Evolutionary conservation across 2,797 vertebrate genomes (phyloP), one percentile per base, ranked within the genome.

Genomic region (Synaphobranchus kaupii): DNA sequence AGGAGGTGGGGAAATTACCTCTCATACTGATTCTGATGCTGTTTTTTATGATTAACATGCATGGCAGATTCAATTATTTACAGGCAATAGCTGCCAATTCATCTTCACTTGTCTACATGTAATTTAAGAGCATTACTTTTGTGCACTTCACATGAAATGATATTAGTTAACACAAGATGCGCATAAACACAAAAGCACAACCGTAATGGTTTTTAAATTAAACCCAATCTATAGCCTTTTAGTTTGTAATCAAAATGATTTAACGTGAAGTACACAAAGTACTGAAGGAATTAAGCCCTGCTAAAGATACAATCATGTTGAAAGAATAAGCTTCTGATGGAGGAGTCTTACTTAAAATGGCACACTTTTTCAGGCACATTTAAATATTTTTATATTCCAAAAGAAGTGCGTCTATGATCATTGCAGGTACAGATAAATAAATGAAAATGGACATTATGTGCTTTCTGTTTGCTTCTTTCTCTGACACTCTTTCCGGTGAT

Each of bases 181-280:
- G 25, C 17, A 31, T 28, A 68, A 25, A 68, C 25, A 85, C 66
- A 44, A 44, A 87, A 71, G 85, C 54, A 71, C 86, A 58, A 25
- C 66, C 73, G 60, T 47, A 17, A 39, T n/a, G n/a, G 22, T 68
- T 71, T 71, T 71, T 71, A 31, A 71, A 34, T 71, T 71, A 71
- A 71, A 66, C 0, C 60, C 20, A 66, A 31, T 71, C 28, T 34
- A 34, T 10, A 71, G 31, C 28, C 28, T 12, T n/a, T 22, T 52
- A 22, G 34, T 25, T 71, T 71, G n/a, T 15, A 31, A 71, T 71
- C 68, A 71, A 58, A 58, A 58, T 17, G 3, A 58, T 58, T 58
- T 17, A 58, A 58, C 15, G 52, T 12, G 52, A 54, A 54, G 52
- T 54, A 54, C 52, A 54, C 52, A 54, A 54, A 10, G 56, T 58